Evolutionary conservation across 1,140 invertebrate genomes (phyloP), one percentile per base, ranked within the genome.

Genomic region (Drosophila lacertosa): DNA sequence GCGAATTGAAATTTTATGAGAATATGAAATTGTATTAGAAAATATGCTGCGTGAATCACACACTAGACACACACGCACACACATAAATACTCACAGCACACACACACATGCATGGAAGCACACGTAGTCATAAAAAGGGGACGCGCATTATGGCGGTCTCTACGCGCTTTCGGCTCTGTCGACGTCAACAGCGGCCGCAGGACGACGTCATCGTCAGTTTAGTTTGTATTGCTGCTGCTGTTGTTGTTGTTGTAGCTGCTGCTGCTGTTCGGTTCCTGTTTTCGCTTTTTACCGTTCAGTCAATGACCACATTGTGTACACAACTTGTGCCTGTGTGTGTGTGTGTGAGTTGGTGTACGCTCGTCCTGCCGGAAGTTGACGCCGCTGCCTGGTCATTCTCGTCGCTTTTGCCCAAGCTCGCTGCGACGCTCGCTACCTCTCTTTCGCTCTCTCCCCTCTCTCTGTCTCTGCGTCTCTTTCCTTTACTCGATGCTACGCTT

Each of bases 241-340:
- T 62, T 63, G 22, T 16, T 53, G 45, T 37, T 33, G 53, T 13
- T 62, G 32, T 16, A 16, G 22, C 58, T 20, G 60, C 51, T 63
- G 33, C 50, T 65, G 67, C 51, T 70, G 48, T 66, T 71, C 76
- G 67, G 81, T 86, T 88, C 77, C 82, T 86, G 82, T 86, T 88
- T 86, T 86, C 82, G 82, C 83, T 88, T 88, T 88, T 89, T 83
- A 89, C 83, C 78, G 78, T 89, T 89, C 82, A 88, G 82, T 88
- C 82, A 88, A 88, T 88, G 82, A 88, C 82, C 82, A 88, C 82
- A 86, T 88, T 86, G 83, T 86, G 78, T 86, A 86, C 71, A 82
- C 82, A 82, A 58, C 65, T 48, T 48, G 7, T 48, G 20, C n/a
- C n/a, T 58, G 54, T 47, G 37, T 72, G 50, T 62, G 50, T 54